Conservation (phyloP, 1,140 invertebrate species). For the Temnothorax longispinosus region DNA sequence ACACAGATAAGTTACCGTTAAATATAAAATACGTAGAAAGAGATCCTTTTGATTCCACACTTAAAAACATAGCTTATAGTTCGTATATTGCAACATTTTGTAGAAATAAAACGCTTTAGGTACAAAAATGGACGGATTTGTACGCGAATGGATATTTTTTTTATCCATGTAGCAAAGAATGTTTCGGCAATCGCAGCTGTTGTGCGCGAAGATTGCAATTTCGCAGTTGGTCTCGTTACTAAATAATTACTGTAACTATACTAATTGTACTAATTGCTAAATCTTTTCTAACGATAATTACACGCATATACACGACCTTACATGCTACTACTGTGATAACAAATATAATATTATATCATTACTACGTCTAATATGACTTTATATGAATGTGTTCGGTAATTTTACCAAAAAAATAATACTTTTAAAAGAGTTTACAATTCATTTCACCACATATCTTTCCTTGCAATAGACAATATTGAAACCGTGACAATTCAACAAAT, state of each 20-base stretch:
- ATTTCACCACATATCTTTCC: neutral
- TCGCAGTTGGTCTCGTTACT: neutral
- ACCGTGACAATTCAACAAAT: neutral
- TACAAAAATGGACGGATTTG: conserved; percentile 55
- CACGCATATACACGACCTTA: conserved; percentile 20
- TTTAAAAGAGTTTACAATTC: neutral
- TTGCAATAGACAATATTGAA: neutral
- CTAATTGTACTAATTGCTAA: conserved; percentile 38
- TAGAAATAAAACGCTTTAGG: conserved; percentile 30
- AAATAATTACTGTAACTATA: neutral
- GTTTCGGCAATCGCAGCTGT: neutral
- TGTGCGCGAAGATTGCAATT: conserved; percentile 16
- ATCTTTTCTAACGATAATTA: conserved; percentile 39
- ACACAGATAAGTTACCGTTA: neutral
- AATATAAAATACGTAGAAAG: neutral
- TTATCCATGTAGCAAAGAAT: neutral
- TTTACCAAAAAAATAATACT: conserved; percentile 7
- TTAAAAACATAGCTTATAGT: neutral
- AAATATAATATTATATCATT: conserved; percentile 11
- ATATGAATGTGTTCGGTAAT: neutral
- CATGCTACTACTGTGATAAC: conserved; percentile 15
- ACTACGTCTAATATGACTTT: conserved; percentile 23
- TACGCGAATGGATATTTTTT: conserved; percentile 18
- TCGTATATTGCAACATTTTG: conserved; percentile 9
- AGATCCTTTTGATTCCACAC: neutral